Base-by-base conservation (phyloP, 2,113 vertebrate genomes). In the Callaeas wilsoni region DNA sequence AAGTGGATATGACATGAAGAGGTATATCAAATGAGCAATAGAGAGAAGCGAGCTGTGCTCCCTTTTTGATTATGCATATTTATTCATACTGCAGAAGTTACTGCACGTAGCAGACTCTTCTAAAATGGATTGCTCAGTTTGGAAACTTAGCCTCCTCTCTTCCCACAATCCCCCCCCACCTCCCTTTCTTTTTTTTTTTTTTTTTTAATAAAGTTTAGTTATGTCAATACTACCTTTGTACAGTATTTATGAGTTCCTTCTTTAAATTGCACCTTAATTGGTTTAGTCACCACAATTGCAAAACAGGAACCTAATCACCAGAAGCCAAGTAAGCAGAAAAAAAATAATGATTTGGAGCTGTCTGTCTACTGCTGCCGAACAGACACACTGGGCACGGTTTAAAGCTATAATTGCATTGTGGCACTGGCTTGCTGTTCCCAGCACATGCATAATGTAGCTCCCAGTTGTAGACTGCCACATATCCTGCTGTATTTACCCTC, bases 191-290 rank as follows among this genome's bases (percentile, higher is more conserved):
- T 20, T 39, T 85, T 80, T 86, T 91, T 68, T 55, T 93, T 87
- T 89, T 95, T 82, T 52, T 33, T 6, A 8, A 76, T 91, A 90
- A 97, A 98, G 95, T 97, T 96, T 97, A 91, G 90, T 94, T 74
- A 49, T 96, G 94, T 93, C 97, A 97, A 42, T 97, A 96, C 93
- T 64, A 94, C 74, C 87, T 95, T 96, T 85, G 96, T 96, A 96
- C 89, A 97, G 94, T 97, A 98, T 97, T 97, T 97, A 97, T 97
- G 96, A 97, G 93, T 95, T 87, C 94, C 82, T 97, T 96, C 85
- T 97, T 97, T 97, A 97, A 98, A 97, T 91, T 95, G 93, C 92
- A 94, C 93, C 80, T 95, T 98, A 97, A 97, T 98, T 98, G 95
- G 93, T 97, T 97, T 97, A 95, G 93, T 96, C 93, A 97, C 94